phyloP scores from a whole-genome alignment of 1,140 invertebrate species.

The Temnothorax nylanderi region DNA sequence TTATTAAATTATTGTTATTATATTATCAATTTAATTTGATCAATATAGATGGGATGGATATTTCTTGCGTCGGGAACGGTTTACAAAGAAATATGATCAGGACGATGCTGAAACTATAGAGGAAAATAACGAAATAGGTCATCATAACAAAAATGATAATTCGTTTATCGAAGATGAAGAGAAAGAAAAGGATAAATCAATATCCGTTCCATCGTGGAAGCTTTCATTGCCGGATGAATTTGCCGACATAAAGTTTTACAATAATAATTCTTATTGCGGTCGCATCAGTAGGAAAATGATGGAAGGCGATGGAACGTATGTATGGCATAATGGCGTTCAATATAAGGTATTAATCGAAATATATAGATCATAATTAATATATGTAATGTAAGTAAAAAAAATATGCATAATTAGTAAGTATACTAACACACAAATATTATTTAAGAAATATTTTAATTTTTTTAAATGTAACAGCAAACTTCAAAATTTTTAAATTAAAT shows the following conservation, averaged over 20 bases:
- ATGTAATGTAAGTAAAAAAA: no score
- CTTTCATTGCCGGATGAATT: conserved; percentile 69
- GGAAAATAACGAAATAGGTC: not conserved
- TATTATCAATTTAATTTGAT: not conserved
- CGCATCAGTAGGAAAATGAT: conserved; percentile 84
- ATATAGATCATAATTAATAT: no score
- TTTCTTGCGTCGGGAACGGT: conserved; percentile 33
- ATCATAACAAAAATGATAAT: not conserved
- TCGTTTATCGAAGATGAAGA: not conserved
- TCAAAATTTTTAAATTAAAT: not conserved
- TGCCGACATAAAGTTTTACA: conserved; percentile 82
- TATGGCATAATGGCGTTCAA: conserved; percentile 85
- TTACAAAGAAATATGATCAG: not conserved
- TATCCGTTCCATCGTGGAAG: conserved; percentile 49
- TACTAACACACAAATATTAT: no score
- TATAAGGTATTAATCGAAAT: conserved; percentile 82
- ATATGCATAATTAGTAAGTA: no score
- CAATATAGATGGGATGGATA: conserved; percentile 60
- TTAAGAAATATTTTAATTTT: not conserved
- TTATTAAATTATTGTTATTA: conserved; percentile 3
- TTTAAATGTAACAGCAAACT: not conserved
- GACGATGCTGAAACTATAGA: not conserved
- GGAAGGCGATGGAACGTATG: conserved; percentile 86
- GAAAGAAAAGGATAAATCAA: not conserved
- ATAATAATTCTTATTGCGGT: conserved; percentile 84